These are phyloP conservation scores for Psittacula cyanocephala DNA, from an alignment of 2,113 vertebrate species.

Conservation along the genomic window DNA sequence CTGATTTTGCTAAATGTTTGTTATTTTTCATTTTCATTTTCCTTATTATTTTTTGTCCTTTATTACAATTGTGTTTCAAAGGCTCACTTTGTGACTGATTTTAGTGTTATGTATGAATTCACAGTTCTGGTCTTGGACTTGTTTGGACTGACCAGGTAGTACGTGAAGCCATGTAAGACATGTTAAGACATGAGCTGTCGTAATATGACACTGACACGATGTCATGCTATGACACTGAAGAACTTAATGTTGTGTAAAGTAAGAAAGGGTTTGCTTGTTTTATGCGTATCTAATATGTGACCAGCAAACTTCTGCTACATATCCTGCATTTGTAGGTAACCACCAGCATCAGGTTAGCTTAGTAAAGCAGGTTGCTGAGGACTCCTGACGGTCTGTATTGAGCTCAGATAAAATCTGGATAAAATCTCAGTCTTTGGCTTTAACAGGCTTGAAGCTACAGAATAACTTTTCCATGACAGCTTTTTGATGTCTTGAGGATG, in stretches of 20 bases:
- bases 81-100: neutral
- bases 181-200: neutral
- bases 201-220: neutral
- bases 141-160: too few species aligned
- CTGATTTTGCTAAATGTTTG: neutral
- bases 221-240: neutral
- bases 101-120: neutral
- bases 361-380: neutral
- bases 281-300: neutral
- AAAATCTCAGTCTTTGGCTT: neutral
- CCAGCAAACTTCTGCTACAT: accelerated
- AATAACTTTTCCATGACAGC: neutral
- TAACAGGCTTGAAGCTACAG: neutral
- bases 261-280: neutral
- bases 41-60: neutral
- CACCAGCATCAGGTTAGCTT: neutral
- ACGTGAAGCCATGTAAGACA: neutral
- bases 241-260: neutral
- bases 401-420: neutral
- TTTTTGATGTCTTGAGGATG: neutral
- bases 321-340: neutral
- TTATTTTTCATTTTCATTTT: neutral
- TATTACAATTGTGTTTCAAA: neutral
- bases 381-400: neutral
- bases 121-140: neutral